Conservation (phyloP, 2,888 invertebrate species). For the Alentia gelatinosa region DNA sequence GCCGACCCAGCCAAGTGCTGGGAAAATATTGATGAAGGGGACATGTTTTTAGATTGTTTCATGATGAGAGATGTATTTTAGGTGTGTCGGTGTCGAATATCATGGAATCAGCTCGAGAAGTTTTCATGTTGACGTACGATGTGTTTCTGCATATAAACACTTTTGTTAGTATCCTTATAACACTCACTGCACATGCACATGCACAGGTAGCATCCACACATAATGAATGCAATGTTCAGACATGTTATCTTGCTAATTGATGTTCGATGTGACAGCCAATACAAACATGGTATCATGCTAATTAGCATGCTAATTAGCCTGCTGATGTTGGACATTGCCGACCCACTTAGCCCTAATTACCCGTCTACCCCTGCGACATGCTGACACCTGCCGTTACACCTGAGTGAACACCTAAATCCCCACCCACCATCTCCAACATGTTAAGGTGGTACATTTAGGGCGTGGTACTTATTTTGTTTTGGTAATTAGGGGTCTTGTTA, state of each 20-base stretch:
- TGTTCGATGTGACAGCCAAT: background rate
- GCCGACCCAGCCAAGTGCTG: too few relatives aligned
- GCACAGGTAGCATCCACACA: too few relatives aligned
- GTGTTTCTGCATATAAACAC: too few relatives aligned
- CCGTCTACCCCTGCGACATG: background rate
- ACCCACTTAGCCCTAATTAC: background rate
- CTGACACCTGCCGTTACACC: background rate
- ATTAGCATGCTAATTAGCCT: background rate
- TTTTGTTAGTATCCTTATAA: too few relatives aligned
- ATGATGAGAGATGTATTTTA: background rate
- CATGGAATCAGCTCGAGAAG: too few relatives aligned
- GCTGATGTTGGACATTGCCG: background rate
- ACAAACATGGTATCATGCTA: background rate
- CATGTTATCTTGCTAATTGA: background rate
- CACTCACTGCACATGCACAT: background rate
- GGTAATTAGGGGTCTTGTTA: background rate
- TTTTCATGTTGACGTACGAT: too few relatives aligned
- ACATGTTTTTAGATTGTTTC: background rate
- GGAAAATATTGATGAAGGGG: too few relatives aligned
- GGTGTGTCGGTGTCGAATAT: background rate
- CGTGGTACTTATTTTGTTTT: background rate
- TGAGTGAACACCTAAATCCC: background rate
- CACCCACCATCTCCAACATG: background rate
- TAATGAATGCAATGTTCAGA: background rate
- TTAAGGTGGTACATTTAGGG: background rate